Base-by-base conservation (phyloP, 2,113 vertebrate species). In the Serilophus lunatus region DNA sequence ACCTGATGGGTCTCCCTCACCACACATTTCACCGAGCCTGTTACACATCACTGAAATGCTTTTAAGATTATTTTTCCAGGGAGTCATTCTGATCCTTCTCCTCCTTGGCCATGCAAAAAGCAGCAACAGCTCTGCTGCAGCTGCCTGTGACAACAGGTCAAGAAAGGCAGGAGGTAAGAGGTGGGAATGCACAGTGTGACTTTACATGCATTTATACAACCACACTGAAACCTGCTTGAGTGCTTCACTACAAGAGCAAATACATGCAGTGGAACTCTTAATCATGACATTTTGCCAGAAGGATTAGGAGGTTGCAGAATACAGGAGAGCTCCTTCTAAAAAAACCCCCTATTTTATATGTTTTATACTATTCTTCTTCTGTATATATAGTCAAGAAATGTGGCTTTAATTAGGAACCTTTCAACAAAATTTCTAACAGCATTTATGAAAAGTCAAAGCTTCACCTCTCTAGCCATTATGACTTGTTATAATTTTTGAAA, bases 11-110 rank as follows among this genome's bases (percentile, higher is more conserved):
- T 87, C 54, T 60, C 31, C 72, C 44, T 29, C 12, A 51, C 13
- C 17, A 57, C 1, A 2, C 28, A 18, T 64, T 80, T 86, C 1
- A 1, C 26, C 23, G 42, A 23, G 4, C 2, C 2, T 61, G n/a
- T 22, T 53, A n/a, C 16, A 44, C 29, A n/a, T 29, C 71, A 51
- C 12, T 51, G 59, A 74, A 84, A 23, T 23, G 24, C 14, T 75
- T 70, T 70, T 44, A 78, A 44, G 33, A 26, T 17, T 22, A 10
- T 40, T 70, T 86, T 59, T 12, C 60, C 57, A 28, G 18, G 8
- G 7, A 57, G 11, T 47, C 15, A 42, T 16, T 71, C 35, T 54
- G 70, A 25, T 51, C 3, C 29, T 42, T 54, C 7, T 86, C 17
- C 16, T 53, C 24, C 29, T 66, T 12, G 2, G 11, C 11, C 29